Conservation (phyloP, 2,797 vertebrate genomes). For the Gobionotothen gibberifrons region DNA sequence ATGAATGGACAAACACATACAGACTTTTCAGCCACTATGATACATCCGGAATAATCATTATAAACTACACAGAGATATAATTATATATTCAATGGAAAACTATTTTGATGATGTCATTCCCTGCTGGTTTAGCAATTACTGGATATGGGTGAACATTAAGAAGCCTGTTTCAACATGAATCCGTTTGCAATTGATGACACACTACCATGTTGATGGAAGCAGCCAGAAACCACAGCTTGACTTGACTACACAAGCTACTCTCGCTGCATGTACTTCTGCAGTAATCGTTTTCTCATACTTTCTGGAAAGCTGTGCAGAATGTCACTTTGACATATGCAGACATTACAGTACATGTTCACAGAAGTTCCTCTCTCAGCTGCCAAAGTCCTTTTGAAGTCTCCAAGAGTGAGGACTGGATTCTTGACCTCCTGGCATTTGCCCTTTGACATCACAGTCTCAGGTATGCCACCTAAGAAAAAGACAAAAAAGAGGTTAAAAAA, state of each 20-base stretch:
- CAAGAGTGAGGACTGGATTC: background rate
- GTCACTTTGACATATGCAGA: slow-evolving; percentile 1
- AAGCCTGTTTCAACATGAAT: slow-evolving; percentile 30
- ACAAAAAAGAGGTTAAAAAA: slow-evolving; percentile 2
- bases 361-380: background rate
- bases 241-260: background rate
- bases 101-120: background rate
- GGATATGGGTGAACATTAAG: background rate
- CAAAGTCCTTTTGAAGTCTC: slow-evolving; percentile 1
- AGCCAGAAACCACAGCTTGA: slow-evolving; percentile 6
- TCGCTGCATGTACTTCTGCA: background rate
- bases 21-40: background rate
- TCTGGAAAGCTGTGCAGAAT: background rate
- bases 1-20: background rate
- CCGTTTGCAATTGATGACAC: slow-evolving; percentile 8
- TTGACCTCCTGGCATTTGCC: slow-evolving; percentile 6
- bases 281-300: background rate
- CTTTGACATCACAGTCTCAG: slow-evolving; percentile 70
- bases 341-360: background rate
- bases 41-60: background rate
- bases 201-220: background rate
- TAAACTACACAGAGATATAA: background rate
- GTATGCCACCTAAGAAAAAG: slow-evolving; percentile 75
- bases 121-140: slow-evolving; percentile 13
- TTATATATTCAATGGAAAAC: background rate